These are phyloP conservation scores for Rhodophaea formosa DNA, from an alignment of 2,888 invertebrate species.

Conservation along the genomic window DNA sequence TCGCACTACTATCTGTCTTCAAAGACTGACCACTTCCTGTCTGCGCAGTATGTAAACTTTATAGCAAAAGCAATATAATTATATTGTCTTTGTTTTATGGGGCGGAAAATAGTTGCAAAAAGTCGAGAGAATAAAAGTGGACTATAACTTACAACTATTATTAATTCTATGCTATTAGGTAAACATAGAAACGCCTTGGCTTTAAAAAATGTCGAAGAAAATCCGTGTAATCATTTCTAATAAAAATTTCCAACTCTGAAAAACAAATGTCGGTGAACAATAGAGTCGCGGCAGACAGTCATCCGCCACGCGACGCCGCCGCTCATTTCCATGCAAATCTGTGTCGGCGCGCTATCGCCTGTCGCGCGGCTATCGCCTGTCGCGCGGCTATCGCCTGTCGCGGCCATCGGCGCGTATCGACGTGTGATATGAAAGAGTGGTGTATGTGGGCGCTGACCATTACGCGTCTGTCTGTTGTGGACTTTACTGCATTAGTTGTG, in stretches of 20 bases:
- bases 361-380: background rate
- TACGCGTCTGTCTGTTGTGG: background rate
- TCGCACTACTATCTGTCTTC: too few relatives aligned
- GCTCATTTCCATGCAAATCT: conserved; percentile 15
- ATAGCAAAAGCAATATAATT: too few relatives aligned
- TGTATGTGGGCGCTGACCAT: background rate
- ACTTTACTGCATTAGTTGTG: background rate
- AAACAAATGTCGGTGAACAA: background rate
- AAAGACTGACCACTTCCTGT: too few relatives aligned
- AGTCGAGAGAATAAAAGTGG: too few relatives aligned
- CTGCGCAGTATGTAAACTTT: too few relatives aligned
- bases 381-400: conserved; percentile 2
- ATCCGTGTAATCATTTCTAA: background rate
- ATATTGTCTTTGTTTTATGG: too few relatives aligned
- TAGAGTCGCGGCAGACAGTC: background rate
- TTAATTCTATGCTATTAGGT: too few relatives aligned
- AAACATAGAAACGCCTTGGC: background rate
- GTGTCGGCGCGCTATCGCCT: conserved; percentile 2
- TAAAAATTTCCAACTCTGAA: background rate
- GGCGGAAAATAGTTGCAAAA: too few relatives aligned
- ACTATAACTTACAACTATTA: too few relatives aligned
- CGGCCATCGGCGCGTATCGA: background rate
- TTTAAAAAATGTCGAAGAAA: background rate
- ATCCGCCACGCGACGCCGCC: background rate
- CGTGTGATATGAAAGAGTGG: background rate